Conservation (phyloP, 2,797 vertebrate genomes). For the Manis crassicaudata region DNA sequence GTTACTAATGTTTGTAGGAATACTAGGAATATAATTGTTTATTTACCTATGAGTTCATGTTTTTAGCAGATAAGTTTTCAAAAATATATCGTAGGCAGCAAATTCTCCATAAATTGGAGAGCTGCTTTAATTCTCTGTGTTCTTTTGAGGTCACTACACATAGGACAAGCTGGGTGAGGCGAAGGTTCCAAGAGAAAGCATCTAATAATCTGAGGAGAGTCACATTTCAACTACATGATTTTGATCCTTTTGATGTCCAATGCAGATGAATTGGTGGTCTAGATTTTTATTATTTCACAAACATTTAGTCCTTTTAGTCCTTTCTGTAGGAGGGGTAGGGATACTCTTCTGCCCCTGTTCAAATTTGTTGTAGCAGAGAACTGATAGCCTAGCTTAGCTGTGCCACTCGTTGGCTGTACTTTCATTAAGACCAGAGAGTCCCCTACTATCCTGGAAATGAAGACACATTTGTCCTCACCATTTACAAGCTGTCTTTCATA, state of each 20-base stretch:
- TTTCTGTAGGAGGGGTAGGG: not conserved
- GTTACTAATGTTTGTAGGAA: conserved; percentile 10
- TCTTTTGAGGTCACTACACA: not conserved
- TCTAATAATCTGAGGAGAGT: not conserved
- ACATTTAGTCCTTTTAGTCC: conserved; percentile 31
- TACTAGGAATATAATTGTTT: not conserved
- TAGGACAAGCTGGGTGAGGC: not conserved
- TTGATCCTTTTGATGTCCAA: conserved; percentile 53
- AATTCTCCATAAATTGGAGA: not conserved
- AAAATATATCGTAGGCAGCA: not conserved
- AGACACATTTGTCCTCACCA: not conserved
- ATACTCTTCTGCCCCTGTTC: not conserved
- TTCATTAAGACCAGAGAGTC: not conserved
- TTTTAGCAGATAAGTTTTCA: not conserved
- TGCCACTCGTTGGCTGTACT: not conserved
- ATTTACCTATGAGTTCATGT: not conserved
- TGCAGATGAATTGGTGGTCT: conserved; percentile 58
- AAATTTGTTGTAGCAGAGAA: not conserved
- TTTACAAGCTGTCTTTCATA: not conserved
- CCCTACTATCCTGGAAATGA: not conserved
- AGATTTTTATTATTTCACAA: not conserved
- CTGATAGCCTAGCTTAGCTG: not conserved
- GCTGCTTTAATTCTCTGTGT: not conserved
- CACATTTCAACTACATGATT: conserved; percentile 51
- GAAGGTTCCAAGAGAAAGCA: not conserved